Conservation (phyloP, 2,888 invertebrate species). For the Drosophila conformis region DNA sequence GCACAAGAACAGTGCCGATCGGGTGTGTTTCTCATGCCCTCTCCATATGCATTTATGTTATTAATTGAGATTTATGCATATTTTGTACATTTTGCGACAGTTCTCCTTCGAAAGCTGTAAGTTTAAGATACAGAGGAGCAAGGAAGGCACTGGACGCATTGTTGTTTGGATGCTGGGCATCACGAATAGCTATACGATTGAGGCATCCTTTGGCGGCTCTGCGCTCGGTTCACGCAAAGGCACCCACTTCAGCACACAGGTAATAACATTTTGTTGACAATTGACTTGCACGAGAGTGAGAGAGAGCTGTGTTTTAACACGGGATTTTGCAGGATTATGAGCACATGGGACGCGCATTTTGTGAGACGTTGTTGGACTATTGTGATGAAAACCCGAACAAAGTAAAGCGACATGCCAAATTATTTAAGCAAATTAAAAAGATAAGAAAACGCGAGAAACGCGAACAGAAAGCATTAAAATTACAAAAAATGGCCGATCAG, state of each 20-base stretch:
- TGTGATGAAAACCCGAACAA: slow-evolving; percentile 94
- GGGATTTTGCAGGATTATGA: slow-evolving; percentile 88
- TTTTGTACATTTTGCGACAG: slow-evolving; percentile 81
- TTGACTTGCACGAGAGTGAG: neutral
- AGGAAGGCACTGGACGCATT: slow-evolving; percentile 97
- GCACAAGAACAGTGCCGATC: slow-evolving; percentile 95
- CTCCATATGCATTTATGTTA: no score
- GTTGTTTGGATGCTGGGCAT: slow-evolving; percentile 98
- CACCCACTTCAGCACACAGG: slow-evolving; percentile 92
- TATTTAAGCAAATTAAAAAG: slow-evolving; percentile 84
- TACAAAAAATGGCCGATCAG: slow-evolving; percentile 85
- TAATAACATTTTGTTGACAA: slow-evolving; percentile 38
- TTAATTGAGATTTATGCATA: neutral
- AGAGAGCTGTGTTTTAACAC: neutral
- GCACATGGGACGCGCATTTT: slow-evolving; percentile 94
- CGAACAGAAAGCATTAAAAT: slow-evolving; percentile 84
- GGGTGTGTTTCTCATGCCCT: slow-evolving; percentile 86
- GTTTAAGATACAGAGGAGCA: slow-evolving; percentile 96
- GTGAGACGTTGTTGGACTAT: slow-evolving; percentile 96
- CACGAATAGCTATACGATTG: slow-evolving; percentile 97
- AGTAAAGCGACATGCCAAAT: slow-evolving; percentile 86
- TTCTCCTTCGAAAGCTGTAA: slow-evolving; percentile 97
- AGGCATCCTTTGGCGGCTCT: slow-evolving; percentile 97
- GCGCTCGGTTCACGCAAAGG: slow-evolving; percentile 92
- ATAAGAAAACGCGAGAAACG: slow-evolving; percentile 84